Evolutionary conservation across 2,113 vertebrate genomes (phyloP), one percentile per base, ranked within the genome.

Genomic region (Lophius piscatorius): DNA sequence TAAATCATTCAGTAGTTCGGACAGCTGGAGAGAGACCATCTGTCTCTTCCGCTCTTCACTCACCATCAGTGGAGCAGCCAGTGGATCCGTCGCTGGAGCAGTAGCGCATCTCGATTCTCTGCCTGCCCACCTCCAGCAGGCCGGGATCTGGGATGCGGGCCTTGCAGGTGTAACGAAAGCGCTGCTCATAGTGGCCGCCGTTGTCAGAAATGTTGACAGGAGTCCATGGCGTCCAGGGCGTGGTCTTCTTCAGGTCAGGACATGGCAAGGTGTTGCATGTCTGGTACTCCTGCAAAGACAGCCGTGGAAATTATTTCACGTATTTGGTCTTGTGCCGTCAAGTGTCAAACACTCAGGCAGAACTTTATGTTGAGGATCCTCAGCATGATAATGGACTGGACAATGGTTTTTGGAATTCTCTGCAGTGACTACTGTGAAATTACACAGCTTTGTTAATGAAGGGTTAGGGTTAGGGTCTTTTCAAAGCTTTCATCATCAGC

Each of bases 161-260:
- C 70, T 97, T 98, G 88, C 97, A 99, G 0, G 96, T 99, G 85
- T 99, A 99, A 5, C 97, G 91, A 88, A 98, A 98, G 0, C 97
- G 90, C 47, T 99, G 96, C 74, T 99, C 97, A 0, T 99, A 98
- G 87, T 98, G 96, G 2, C 96, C 97, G 0, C 97, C 97, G 0
- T 97, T 98, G 89, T 98, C 97, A 0, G 97, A 98, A 79, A 98
- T 98, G 84, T 98, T 98, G 72, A 99, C 96, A 0, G 95, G 97
- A 0, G 94, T 96, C 97, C 97, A 99, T 1, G 97, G 97, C 0
- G 96, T 98, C 97, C 97, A 99, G 1, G 96, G 96, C 0, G 97
- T 99, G 16, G 96, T 97, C 90, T 99, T 99, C 83, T 98, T 98
- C 61, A 98, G 78, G 80, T 99, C 97, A 0, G 96, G 94, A 55